These are phyloP conservation scores for Thomomys bottae DNA, from an alignment of 2,113 vertebrate species.

Conservation along the genomic window DNA sequence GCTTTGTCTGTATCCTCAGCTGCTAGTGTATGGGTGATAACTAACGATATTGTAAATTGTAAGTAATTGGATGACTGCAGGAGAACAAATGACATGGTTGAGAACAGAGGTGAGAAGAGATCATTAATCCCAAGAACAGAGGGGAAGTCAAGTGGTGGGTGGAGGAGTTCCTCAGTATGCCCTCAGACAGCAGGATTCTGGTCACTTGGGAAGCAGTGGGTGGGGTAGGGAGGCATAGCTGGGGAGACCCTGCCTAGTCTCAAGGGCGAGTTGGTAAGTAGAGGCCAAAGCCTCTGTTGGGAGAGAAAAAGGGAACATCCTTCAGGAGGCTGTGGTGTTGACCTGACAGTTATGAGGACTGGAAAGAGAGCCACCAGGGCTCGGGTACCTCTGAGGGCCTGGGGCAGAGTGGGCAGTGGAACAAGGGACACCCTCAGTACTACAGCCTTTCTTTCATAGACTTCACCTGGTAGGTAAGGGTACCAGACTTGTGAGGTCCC, in stretches of 20 bases:
- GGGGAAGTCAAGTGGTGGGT: background rate
- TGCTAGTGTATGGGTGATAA: background rate
- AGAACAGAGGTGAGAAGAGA: background rate
- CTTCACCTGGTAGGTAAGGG: background rate
- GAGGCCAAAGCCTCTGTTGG: no score
- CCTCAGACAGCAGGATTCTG: background rate
- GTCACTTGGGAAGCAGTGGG: background rate
- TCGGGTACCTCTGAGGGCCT: background rate
- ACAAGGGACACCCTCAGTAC: rapidly evolving
- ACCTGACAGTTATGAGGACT: background rate
- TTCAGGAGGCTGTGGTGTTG: background rate
- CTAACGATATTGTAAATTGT: background rate
- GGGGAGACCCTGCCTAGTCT: background rate
- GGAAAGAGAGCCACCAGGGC: no score
- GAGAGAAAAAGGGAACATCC: no score
- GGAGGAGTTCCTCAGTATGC: background rate
- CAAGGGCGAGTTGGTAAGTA: no score
- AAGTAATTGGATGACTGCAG: background rate
- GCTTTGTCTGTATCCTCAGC: background rate
- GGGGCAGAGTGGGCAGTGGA: rapidly evolving
- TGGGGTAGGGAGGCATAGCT: no score
- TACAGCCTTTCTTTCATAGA: background rate
- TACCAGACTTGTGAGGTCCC: background rate
- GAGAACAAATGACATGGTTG: background rate
- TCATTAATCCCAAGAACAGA: no score